These are phyloP conservation scores for Coregonus ussuriensis DNA, from an alignment of 2,797 vertebrate genomes.

Conservation along the genomic window DNA sequence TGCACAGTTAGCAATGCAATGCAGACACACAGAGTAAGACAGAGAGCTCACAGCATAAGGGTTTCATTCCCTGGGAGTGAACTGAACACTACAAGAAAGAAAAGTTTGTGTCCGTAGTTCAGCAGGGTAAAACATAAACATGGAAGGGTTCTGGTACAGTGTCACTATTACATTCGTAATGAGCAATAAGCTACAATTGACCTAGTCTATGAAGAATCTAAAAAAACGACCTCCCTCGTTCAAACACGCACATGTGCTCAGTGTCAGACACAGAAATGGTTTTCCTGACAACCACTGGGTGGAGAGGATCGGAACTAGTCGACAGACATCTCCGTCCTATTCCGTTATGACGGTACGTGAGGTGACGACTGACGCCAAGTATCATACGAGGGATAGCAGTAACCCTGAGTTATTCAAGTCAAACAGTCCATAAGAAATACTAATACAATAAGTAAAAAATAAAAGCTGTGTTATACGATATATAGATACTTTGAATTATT, in stretches of 20 bases:
- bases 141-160: neutral
- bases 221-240: slow-evolving; percentile 15
- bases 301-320: neutral
- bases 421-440: slow-evolving; percentile 64
- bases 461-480: slow-evolving; percentile 31
- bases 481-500: slow-evolving; percentile 41
- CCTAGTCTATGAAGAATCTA: slow-evolving; percentile 26
- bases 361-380: slow-evolving; percentile 40
- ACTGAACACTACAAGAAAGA: slow-evolving; percentile 43
- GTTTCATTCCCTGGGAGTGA: slow-evolving; percentile 18
- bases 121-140: slow-evolving; percentile 9
- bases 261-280: too few species aligned
- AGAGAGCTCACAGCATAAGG: slow-evolving; percentile 6
- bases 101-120: slow-evolving; percentile 24
- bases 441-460: slow-evolving; percentile 40
- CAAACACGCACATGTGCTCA: slow-evolving; percentile 7
- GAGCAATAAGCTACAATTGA: slow-evolving; percentile 42
- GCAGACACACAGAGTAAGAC: neutral
- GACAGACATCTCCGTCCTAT: slow-evolving; percentile 50
- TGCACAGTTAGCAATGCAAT: neutral
- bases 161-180: slow-evolving; percentile 36
- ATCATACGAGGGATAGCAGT: slow-evolving; percentile 51
- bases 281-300: too few species aligned
- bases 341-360: slow-evolving; percentile 16
- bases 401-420: slow-evolving; percentile 72